Evolutionary conservation across 2,888 invertebrate species (phyloP).

Genomic region (Ormia ochracea): DNA sequence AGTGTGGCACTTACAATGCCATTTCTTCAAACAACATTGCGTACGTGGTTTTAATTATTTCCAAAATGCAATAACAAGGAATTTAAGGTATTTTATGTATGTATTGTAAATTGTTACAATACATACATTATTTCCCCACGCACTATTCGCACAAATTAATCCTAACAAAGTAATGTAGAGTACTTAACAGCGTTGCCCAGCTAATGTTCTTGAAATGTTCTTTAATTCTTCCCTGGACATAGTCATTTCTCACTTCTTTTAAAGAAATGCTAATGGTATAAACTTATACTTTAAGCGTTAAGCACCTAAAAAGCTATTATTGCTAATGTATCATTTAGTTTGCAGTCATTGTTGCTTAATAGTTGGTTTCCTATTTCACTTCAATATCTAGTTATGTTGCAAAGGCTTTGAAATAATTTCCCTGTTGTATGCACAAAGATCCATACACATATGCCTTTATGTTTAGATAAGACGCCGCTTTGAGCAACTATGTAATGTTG

Average conservation of each 20-base stretch:
- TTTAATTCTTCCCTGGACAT: not conserved
- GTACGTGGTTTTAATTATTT: too few species aligned
- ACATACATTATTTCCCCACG: too few species aligned
- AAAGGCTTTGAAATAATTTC: conserved; percentile 25
- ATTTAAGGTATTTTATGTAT: too few species aligned
- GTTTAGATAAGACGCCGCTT: conserved; percentile 6
- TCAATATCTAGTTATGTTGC: conserved; percentile 15
- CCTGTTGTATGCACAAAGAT: too few species aligned
- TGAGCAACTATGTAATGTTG: not conserved
- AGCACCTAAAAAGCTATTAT: not conserved
- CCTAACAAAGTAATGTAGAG: too few species aligned
- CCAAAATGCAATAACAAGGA: too few species aligned
- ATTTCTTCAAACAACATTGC: too few species aligned
- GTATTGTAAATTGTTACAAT: too few species aligned
- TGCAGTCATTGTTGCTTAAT: not conserved
- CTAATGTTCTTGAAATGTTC: not conserved
- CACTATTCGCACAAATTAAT: too few species aligned
- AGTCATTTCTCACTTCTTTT: not conserved
- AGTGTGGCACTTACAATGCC: too few species aligned
- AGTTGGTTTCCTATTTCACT: not conserved
- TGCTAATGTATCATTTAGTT: not conserved
- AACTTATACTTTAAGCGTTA: not conserved
- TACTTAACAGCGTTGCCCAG: too few species aligned
- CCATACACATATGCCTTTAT: conserved; percentile 15
- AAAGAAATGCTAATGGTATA: not conserved